Percentiles rank a stretch among this genome's conserved stretches.
phyloP scores from a whole-genome alignment of 1,140 invertebrate species.

The Atta texana region DNA sequence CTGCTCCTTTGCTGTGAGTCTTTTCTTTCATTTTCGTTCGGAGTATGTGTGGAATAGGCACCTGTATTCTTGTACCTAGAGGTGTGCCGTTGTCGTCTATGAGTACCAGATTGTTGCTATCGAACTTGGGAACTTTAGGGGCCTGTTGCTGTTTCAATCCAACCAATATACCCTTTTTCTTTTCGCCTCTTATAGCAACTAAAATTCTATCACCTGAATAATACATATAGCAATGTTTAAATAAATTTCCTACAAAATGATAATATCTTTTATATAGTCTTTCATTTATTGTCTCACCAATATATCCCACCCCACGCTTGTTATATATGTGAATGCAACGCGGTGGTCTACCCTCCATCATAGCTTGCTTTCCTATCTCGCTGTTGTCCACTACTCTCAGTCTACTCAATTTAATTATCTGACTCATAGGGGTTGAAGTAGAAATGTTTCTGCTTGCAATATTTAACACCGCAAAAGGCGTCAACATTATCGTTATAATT shows the following conservation, averaged over 20 bases:
- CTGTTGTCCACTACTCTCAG: slow-evolving; percentile 98
- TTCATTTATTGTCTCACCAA: slow-evolving; percentile 86
- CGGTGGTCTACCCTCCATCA: slow-evolving; percentile 96
- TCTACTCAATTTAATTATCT: slow-evolving; percentile 91
- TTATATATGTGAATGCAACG: slow-evolving; percentile 96
- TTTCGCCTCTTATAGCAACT: slow-evolving; percentile 98
- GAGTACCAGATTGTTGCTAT: slow-evolving; percentile 98
- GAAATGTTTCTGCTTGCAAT: slow-evolving; percentile 85
- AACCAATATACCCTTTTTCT: slow-evolving; percentile 98
- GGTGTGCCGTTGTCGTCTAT: slow-evolving; percentile 98
- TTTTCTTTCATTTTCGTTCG: slow-evolving; percentile 94
- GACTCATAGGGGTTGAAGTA: slow-evolving; percentile 87
- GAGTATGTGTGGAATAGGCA: slow-evolving; percentile 97
- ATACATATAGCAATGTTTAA: neutral
- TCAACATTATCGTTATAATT: neutral
- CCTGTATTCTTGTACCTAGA: slow-evolving; percentile 96
- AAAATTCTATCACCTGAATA: slow-evolving; percentile 93
- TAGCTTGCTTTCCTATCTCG: slow-evolving; percentile 96
- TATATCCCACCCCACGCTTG: slow-evolving; percentile 89
- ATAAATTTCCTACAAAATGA: neutral
- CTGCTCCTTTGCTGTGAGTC: slow-evolving; percentile 93
- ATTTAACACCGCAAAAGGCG: slow-evolving; percentile 17
- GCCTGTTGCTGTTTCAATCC: slow-evolving; percentile 95
- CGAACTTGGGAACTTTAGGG: slow-evolving; percentile 95
- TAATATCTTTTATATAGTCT: neutral